A percentile compares a stretch with the other conserved stretches of the same genome.
Conservation (phyloP, 2,113 vertebrate genomes). For the Pseudolaguvia tuberculata region DNA sequence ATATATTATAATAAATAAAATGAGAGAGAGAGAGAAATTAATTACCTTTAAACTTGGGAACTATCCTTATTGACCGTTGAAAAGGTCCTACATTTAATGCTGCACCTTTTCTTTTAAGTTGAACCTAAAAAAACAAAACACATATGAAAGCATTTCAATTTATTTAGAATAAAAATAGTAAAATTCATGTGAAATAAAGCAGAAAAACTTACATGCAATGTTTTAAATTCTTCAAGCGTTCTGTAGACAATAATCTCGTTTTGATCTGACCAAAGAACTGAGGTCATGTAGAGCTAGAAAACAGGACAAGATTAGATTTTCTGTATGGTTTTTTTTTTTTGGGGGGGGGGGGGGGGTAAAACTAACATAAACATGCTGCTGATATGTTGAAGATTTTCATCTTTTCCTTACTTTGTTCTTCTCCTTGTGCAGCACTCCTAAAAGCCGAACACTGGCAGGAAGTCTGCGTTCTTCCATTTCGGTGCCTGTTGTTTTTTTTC, state of each 20-base stretch:
- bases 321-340: neutral
- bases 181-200: neutral
- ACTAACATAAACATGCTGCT: too few relatives aligned
- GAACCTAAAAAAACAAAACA: conserved; percentile 67
- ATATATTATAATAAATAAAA: too few relatives aligned
- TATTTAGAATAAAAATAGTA: neutral
- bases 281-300: conserved; percentile 75
- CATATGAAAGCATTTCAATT: neutral
- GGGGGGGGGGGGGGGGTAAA: too few relatives aligned
- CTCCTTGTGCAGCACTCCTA: conserved; percentile 66
- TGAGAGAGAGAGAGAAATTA: too few relatives aligned
- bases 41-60: conserved; percentile 66
- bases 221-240: conserved; percentile 74
- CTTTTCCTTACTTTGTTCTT: conserved; percentile 56
- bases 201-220: conserved; percentile 74
- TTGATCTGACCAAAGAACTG: conserved; percentile 83
- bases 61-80: conserved; percentile 59
- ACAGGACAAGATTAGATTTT: neutral
- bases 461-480: conserved; percentile 59
- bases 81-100: conserved; percentile 57
- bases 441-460: conserved; percentile 55
- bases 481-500: neutral
- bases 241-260: conserved; percentile 78
- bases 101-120: conserved; percentile 77
- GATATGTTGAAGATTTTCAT: too few relatives aligned